phyloP scores from a whole-genome alignment of 2,113 vertebrate genomes.

The Anas platyrhynchos region DNA sequence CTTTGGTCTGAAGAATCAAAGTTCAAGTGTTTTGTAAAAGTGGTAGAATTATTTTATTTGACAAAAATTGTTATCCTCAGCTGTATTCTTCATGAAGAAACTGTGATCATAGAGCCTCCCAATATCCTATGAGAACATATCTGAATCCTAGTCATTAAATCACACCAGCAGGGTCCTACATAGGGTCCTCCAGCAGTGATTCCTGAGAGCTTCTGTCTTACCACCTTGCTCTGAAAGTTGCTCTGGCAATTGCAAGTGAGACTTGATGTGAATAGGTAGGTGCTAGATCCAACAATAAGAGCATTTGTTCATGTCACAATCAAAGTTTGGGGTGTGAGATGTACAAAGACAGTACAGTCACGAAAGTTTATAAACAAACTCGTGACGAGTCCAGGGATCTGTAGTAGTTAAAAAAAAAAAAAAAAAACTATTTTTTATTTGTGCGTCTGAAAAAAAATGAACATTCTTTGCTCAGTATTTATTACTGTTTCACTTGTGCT shows the following conservation, averaged over 20 bases:
- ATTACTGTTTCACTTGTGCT: slow-evolving; percentile 1
- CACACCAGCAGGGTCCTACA: not conserved
- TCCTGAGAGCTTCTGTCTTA: not conserved
- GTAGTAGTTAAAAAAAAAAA: not conserved
- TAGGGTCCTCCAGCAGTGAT: not conserved
- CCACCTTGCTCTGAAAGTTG: not conserved
- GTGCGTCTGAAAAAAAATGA: slow-evolving; percentile 19
- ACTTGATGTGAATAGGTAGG: not conserved
- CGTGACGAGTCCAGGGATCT: not conserved
- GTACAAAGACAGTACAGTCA: not conserved
- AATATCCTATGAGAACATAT: not conserved
- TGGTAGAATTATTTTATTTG: not conserved
- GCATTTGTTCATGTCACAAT: not conserved
- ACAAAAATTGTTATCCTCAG: not conserved
- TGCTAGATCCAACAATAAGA: not conserved
- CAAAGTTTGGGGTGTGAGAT: not conserved
- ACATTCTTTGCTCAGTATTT: slow-evolving; percentile 35
- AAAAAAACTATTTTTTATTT: slow-evolving; percentile 14
- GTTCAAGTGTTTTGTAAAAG: slow-evolving; percentile 26
- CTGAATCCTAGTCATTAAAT: not conserved
- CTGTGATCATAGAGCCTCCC: not conserved
- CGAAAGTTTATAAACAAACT: slow-evolving; percentile 9
- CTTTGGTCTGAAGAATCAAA: slow-evolving; percentile 22
- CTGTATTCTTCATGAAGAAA: not conserved
- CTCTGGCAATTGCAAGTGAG: not conserved